These are phyloP conservation scores for Corydoras sp. DNA, from an alignment of 2,113 vertebrate species.

Conservation along the genomic window DNA sequence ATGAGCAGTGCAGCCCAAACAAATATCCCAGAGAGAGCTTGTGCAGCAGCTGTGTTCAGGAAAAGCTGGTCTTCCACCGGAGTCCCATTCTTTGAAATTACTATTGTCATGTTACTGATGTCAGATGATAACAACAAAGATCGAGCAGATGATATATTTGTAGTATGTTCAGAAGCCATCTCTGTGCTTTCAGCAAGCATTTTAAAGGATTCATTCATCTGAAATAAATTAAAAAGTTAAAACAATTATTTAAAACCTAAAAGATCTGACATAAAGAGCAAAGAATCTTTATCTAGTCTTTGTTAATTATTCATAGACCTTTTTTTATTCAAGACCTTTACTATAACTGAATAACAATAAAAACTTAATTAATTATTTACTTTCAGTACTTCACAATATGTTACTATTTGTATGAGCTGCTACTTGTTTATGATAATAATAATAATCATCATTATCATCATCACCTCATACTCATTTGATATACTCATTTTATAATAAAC, in stretches of 20 bases:
- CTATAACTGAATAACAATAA: too few species aligned
- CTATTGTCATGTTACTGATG: neutral
- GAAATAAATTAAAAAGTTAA: constrained; percentile 18
- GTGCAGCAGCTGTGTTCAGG: neutral
- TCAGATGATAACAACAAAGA: constrained; percentile 12
- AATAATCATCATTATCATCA: too few species aligned
- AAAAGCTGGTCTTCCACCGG: neutral
- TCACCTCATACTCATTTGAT: too few species aligned
- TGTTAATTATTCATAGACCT: too few species aligned
- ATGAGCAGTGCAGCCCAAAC: neutral
- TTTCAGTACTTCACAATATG: too few species aligned
- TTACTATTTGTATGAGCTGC: too few species aligned
- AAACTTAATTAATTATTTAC: too few species aligned
- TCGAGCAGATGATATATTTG: neutral
- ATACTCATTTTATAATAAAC: too few species aligned
- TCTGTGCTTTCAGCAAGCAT: neutral
- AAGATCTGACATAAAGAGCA: neutral
- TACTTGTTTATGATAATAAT: too few species aligned
- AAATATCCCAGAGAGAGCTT: neutral
- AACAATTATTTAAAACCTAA: neutral
- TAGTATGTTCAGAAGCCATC: neutral
- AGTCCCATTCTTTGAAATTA: neutral
- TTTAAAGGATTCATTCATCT: constrained; percentile 53
- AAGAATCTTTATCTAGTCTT: too few species aligned
- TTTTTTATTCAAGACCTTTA: too few species aligned